Evolutionary conservation across 2,113 vertebrate genomes (phyloP).

Genomic region (Eptesicus fuscus): DNA sequence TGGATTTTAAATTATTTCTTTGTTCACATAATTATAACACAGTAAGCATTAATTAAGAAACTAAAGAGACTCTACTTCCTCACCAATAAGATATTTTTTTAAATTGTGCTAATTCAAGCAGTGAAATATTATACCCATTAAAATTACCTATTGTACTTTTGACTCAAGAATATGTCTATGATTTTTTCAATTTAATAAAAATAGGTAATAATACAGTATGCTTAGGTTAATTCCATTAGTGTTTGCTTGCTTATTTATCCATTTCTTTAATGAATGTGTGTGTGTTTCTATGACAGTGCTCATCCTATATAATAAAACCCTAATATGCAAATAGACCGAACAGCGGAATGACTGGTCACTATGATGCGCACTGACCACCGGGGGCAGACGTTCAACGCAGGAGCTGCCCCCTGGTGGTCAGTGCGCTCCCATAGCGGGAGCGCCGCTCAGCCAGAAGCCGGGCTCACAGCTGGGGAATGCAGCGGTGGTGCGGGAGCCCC

Average conservation of each 20-base stretch:
- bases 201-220: neutral
- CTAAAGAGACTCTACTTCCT: neutral
- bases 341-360: no score
- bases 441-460: no score
- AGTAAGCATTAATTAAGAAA: neutral
- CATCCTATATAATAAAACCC: no score
- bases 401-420: no score
- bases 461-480: no score
- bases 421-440: no score
- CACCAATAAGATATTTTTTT: neutral
- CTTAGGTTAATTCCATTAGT: neutral
- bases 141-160: conserved; percentile 18
- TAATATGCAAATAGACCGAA: no score
- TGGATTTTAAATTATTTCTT: neutral
- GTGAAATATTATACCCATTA: neutral
- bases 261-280: neutral
- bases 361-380: no score
- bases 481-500: no score
- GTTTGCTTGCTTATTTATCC: neutral
- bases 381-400: no score
- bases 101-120: neutral
- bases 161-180: neutral
- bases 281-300: neutral
- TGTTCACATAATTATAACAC: neutral
- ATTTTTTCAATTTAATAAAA: conserved; percentile 16